phyloP scores from a whole-genome alignment of 2,888 invertebrate species.

The Pammene aurita region DNA sequence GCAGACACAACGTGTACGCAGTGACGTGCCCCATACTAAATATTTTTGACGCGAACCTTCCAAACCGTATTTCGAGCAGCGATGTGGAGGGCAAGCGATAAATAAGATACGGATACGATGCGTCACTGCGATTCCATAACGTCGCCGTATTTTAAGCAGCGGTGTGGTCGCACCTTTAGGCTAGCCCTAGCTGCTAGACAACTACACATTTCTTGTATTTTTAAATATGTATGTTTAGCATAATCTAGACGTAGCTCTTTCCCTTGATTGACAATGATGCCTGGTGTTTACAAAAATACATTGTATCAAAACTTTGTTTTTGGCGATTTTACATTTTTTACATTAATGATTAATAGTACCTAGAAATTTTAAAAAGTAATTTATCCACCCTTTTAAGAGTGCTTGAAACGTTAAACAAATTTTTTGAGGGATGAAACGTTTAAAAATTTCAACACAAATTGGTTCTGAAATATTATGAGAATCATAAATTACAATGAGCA shows the following conservation, averaged over 20 bases:
- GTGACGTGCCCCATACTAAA: too few relatives aligned
- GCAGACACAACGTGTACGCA: too few relatives aligned
- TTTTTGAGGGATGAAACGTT: constrained; percentile 22
- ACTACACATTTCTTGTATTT: neutral
- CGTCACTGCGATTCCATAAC: too few relatives aligned
- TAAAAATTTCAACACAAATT: constrained; percentile 17
- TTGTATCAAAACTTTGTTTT: constrained; percentile 31
- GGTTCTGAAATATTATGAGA: neutral
- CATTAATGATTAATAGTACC: constrained; percentile 15
- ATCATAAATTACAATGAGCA: constrained; percentile 19
- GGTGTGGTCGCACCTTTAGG: too few relatives aligned
- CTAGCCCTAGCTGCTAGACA: neutral
- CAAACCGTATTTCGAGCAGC: too few relatives aligned
- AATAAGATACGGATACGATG: too few relatives aligned
- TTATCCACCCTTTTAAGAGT: constrained; percentile 36
- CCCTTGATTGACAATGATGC: neutral
- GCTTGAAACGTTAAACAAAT: constrained; percentile 11
- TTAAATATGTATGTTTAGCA: too few relatives aligned
- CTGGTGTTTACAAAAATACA: constrained; percentile 30
- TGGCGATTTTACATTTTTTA: constrained; percentile 24
- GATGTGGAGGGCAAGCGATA: too few relatives aligned
- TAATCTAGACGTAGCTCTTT: neutral
- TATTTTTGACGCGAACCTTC: too few relatives aligned
- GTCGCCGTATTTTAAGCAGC: too few relatives aligned
- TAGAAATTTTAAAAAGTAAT: constrained; percentile 15